Evolutionary conservation across 2,797 vertebrate species (phyloP).

Genomic region (Hyperoplus immaculatus): DNA sequence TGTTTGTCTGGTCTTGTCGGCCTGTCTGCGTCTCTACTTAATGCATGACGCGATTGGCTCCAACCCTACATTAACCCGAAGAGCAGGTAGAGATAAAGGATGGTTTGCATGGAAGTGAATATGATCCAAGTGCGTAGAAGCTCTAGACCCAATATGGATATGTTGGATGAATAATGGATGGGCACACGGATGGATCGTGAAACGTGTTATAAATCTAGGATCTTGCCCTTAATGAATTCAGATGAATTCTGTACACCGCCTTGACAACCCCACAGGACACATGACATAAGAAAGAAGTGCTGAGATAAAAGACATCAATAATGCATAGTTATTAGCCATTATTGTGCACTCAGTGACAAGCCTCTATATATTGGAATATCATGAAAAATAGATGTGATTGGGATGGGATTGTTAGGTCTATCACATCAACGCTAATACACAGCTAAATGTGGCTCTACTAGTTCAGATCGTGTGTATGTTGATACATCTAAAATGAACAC

Average conservation of each 20-base stretch:
- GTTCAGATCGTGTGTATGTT: too few relatives aligned
- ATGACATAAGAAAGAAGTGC: slow-evolving; percentile 7
- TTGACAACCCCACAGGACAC: slow-evolving; percentile 17
- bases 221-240: slow-evolving; percentile 36
- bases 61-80: slow-evolving; percentile 19
- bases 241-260: slow-evolving; percentile 35
- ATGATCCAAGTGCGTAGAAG: background rate
- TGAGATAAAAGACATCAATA: slow-evolving; percentile 35
- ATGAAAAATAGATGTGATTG: slow-evolving; percentile 12
- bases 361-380: slow-evolving; percentile 1
- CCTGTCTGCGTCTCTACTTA: slow-evolving; percentile 11
- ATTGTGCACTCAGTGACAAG: background rate
- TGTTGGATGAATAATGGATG: slow-evolving; percentile 47
- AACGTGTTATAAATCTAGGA: slow-evolving; percentile 49
- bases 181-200: slow-evolving; percentile 19
- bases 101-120: slow-evolving; percentile 12
- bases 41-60: slow-evolving; percentile 11
- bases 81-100: slow-evolving; percentile 24
- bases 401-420: background rate
- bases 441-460: background rate
- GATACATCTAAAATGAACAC: slow-evolving; percentile 48
- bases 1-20: background rate
- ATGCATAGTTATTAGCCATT: slow-evolving; percentile 10
- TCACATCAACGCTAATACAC: slow-evolving; percentile 14
- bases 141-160: background rate